Percentiles rank a stretch among this genome's conserved stretches.
Evolutionary conservation across 2,888 invertebrate genomes (phyloP).

Genomic region (Lochmaea crataegi): DNA sequence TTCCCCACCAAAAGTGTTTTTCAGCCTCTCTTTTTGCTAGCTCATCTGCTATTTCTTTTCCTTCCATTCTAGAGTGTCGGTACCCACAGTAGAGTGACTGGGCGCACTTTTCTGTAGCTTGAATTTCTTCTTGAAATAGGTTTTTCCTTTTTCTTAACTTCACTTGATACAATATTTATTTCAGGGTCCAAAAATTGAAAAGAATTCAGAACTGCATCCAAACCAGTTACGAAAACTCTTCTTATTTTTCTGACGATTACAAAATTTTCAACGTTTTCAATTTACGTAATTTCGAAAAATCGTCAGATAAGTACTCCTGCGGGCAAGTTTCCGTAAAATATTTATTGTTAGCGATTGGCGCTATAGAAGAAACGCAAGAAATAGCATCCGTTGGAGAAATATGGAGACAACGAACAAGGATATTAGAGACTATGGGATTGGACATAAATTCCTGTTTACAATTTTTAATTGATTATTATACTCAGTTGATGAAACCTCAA

Average conservation of each 20-base stretch:
- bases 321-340: constrained; percentile 75
- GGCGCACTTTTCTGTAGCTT: background rate
- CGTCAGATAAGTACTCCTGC: constrained; percentile 67
- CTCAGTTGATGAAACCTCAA: constrained; percentile 76
- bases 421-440: constrained; percentile 72
- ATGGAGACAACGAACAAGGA: constrained; percentile 60
- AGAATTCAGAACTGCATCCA: constrained; percentile 56
- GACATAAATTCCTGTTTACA: constrained; percentile 94
- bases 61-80: too few species aligned
- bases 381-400: constrained; percentile 52
- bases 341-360: constrained; percentile 70
- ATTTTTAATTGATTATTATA: constrained; percentile 89
- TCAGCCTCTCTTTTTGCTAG: too few species aligned
- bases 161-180: constrained; percentile 43
- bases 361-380: constrained; percentile 66
- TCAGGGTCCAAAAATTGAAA: constrained; percentile 59
- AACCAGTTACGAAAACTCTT: constrained; percentile 53
- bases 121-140: background rate
- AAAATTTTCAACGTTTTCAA: constrained; percentile 67
- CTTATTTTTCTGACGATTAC: constrained; percentile 37
- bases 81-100: too few species aligned
- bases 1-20: too few species aligned
- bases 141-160: background rate
- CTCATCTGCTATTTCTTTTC: too few species aligned
- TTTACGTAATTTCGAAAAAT: constrained; percentile 72